Evolutionary conservation across 2,888 invertebrate genomes (phyloP), one percentile per base, ranked within the genome.

Genomic region (Eristalis intricaria): DNA sequence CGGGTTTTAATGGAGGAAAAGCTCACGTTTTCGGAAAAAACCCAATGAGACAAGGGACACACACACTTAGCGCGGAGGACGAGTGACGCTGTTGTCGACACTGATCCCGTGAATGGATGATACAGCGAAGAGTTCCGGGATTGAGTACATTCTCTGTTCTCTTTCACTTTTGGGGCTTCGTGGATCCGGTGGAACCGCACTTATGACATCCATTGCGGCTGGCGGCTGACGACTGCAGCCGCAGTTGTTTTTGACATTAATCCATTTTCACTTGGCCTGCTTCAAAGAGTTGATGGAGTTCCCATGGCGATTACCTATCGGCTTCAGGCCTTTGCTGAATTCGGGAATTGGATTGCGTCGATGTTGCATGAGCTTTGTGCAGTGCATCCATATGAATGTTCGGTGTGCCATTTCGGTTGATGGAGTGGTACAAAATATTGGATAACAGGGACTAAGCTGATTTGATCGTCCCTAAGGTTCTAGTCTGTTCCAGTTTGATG

Each of bases 1-100:
- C 22, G 68, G 56, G 68, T 1, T 19, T 68, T 50, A 68, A 68
- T 68, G 50, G 68, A 29, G 56, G 32, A 11, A 68, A 19, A 32
- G 7, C 29, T 69, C 68, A 56, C 56, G 68, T 69, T 69, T 66
- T 68, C 19, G 29, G 19, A 19, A 19, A 38, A 4, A 35, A 32
- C 32, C 38, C 38, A 38, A 13, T 38, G 38, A 38, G 38, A 4
- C 35, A 11, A 11, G 38, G 38, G 38, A 3, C 38, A 13, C 13
- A 13, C 13, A 38, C 13, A n/a, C n/a, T n/a, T n/a, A n/a, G n/a
- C 50, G 2, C 50, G 4, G 4, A 0, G n/a, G 4, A 50, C n/a
- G 4, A 19, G 19, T 50, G 50, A 1, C 19, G n/a, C 50, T 22
- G 50, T 8, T 50, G 50, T 8, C 19, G 50, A 19, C 50, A 19